Evolutionary conservation across 2,888 invertebrate genomes (phyloP).

Genomic region (Deilephila porcellus): DNA sequence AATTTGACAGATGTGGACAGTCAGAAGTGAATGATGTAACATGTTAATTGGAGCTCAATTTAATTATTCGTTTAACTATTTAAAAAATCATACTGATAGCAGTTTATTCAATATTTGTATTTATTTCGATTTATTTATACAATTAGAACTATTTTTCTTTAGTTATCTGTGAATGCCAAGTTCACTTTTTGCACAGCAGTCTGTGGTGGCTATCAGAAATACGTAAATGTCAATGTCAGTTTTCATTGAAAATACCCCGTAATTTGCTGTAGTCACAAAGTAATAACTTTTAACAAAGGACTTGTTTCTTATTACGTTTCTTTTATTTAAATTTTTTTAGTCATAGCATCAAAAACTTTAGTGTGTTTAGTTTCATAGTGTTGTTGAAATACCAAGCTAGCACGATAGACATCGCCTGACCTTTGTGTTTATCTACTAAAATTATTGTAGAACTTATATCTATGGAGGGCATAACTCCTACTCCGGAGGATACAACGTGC

Average conservation of each 20-base stretch:
- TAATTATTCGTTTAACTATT: too few relatives aligned
- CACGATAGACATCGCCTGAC: conserved; percentile 42
- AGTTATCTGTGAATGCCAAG: too few relatives aligned
- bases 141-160: too few relatives aligned
- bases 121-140: too few relatives aligned
- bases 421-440: conserved; percentile 52
- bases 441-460: conserved; percentile 61
- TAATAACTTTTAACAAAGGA: background rate
- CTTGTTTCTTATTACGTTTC: background rate
- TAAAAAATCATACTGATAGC: too few relatives aligned
- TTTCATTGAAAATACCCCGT: background rate
- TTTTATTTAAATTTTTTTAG: background rate
- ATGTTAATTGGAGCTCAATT: background rate
- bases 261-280: background rate
- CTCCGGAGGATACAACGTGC: conserved; percentile 76
- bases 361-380: background rate
- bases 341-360: background rate
- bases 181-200: background rate
- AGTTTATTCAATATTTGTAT: too few relatives aligned
- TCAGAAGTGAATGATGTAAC: conserved; percentile 1
- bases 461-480: conserved; percentile 69
- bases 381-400: background rate
- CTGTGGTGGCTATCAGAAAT: background rate
- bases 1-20: conserved; percentile 26
- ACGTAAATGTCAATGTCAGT: background rate